These are phyloP conservation scores for Holothuria scabra DNA, from an alignment of 53 echinoderm and acorn worm genomes.

Conservation along the genomic window DNA sequence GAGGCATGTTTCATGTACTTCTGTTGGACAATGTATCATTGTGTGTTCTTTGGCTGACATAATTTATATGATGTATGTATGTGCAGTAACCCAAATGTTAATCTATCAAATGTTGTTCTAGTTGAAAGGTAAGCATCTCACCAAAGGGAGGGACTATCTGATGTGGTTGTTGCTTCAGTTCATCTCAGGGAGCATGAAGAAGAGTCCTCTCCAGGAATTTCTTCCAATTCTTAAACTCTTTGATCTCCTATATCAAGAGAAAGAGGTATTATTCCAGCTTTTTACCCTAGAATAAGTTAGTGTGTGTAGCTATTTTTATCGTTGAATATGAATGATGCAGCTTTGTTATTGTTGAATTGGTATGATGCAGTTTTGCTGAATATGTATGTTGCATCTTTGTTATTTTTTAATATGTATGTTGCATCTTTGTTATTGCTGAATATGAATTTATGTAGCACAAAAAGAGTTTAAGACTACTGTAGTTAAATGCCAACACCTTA, in stretches of 20 bases:
- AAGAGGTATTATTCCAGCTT: slow-evolving; percentile 62
- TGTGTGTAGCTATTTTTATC: not conserved
- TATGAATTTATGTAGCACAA: not conserved
- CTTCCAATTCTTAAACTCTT: slow-evolving; percentile 85
- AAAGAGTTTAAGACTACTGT: not conserved
- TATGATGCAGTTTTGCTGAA: no score
- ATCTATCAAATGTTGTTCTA: slow-evolving; percentile 2
- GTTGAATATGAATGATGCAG: not conserved
- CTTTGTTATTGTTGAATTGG: not conserved
- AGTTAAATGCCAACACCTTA: no score
- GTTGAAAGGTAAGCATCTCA: slow-evolving; percentile 76
- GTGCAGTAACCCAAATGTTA: no score
- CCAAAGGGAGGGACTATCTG: slow-evolving; percentile 89
- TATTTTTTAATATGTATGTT: no score
- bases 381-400: no score
- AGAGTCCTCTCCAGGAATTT: slow-evolving; percentile 88
- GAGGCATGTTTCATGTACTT: no score
- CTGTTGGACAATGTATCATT: no score
- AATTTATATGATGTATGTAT: no score
- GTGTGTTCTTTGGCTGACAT: no score
- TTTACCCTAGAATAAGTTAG: no score
- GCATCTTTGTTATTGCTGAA: not conserved
- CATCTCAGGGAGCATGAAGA: slow-evolving; percentile 97
- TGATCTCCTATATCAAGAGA: slow-evolving; percentile 93
- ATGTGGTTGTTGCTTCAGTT: slow-evolving; percentile 97